Conservation (phyloP, 2,797 vertebrate species). For the Etheostoma nigrum region DNA sequence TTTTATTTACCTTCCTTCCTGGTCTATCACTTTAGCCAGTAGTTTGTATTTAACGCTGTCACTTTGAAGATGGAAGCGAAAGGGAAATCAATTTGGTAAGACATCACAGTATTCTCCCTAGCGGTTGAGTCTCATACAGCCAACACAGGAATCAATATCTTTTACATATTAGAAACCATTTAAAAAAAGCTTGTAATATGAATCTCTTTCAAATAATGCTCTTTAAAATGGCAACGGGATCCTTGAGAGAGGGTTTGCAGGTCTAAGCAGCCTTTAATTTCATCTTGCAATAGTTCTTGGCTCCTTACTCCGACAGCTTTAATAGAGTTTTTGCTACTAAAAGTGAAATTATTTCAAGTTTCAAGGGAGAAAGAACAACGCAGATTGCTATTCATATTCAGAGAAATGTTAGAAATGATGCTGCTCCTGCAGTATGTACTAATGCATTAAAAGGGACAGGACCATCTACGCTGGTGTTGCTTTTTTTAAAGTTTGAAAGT, state of each 20-base stretch:
- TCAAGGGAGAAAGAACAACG: not conserved
- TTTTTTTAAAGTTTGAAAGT: no score
- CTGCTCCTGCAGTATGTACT: no score
- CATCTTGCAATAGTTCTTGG: slow-evolving; percentile 9
- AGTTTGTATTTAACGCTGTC: slow-evolving; percentile 37
- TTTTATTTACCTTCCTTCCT: slow-evolving; percentile 40
- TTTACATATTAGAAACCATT: slow-evolving; percentile 33
- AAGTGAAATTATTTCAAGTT: slow-evolving; percentile 10
- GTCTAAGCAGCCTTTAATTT: slow-evolving; percentile 41
- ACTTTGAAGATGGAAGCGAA: slow-evolving; percentile 45
- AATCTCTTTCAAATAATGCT: not conserved
- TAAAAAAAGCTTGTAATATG: not conserved
- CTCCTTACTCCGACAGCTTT: not conserved
- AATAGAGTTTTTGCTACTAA: slow-evolving; percentile 35
- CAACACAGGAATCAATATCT: slow-evolving; percentile 38
- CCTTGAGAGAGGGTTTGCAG: not conserved
- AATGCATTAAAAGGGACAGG: not conserved
- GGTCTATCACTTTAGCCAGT: slow-evolving; percentile 15
- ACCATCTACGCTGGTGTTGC: not conserved
- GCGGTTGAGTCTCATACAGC: slow-evolving; percentile 11
- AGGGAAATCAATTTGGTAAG: slow-evolving; percentile 54
- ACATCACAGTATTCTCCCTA: slow-evolving; percentile 6
- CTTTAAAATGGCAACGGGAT: slow-evolving; percentile 9
- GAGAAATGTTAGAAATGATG: not conserved
- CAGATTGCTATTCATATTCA: not conserved